Evolutionary conservation across 2,888 invertebrate genomes (phyloP), one percentile per base, ranked within the genome.

Genomic region (Cepaea hortensis): DNA sequence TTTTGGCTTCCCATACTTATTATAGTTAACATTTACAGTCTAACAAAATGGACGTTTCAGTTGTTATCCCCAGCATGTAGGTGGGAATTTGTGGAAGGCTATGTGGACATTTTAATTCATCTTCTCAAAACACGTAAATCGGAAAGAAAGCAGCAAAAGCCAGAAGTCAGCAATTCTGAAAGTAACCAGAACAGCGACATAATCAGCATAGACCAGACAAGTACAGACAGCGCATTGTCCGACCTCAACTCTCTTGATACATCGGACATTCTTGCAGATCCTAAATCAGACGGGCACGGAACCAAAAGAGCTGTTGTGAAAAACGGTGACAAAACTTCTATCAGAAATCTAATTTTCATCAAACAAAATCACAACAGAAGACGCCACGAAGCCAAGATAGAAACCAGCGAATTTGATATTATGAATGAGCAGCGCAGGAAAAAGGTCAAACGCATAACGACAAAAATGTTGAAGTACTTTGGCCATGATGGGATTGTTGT

Each of bases 1-100:
- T 91, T 90, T 73, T 91, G 90, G 90, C 84, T 90, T 15, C 85
- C 86, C 18, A 15, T 89, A 0, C 76, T 90, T 13, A 62, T 80
- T 13, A 65, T 82, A 3, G 23, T 85, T 15, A 88, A 87, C 73
- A 7, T 81, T 35, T 86, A 87, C 80, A 88, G 87, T 68, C 48
- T 87, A 5, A 3, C 79, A 3, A 79, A 84, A n/a, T 87, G 87
- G 87, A 46, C 79, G 0, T 48, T 80, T 62, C 68, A 77, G 4
- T 46, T 87, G 20, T 84, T 87, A 18, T 84, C 87, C 61, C 55
- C 48, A 35, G 35, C 79, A 15, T 55, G 48, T 0, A 62, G 87
- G 35, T 15, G 79, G 48, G 7, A 50, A n/a, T 87, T 87, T 62
- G 83, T 87, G 55, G 50, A 87, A 72, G 72, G 20, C n/a, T 87